These are phyloP conservation scores for Macrostomum lignano DNA, from an alignment of 1,140 invertebrate species.

Conservation along the genomic window DNA sequence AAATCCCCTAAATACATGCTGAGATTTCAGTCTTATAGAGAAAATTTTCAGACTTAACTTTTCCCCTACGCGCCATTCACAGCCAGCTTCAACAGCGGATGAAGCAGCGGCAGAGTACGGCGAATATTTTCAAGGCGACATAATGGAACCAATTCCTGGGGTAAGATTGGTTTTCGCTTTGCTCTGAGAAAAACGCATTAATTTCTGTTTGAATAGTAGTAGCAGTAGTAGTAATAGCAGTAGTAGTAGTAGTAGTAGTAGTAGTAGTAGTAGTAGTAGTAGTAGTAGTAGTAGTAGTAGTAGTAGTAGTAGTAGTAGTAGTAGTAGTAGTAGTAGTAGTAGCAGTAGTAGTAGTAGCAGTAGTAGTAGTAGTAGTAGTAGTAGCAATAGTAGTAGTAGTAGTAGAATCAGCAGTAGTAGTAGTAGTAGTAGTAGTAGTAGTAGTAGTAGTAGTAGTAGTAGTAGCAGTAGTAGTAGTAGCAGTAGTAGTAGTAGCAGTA, in stretches of 20 bases:
- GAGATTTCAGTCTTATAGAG: too few species aligned
- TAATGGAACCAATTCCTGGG: too few species aligned
- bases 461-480: conserved; percentile 7
- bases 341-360: conserved; percentile 8
- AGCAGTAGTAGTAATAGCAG: conserved; percentile 6
- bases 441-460: conserved; percentile 7
- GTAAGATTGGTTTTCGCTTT: too few species aligned
- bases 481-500: conserved; percentile 6
- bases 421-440: conserved; percentile 7
- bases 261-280: conserved; percentile 3
- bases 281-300: conserved; percentile 2
- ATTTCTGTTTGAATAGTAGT: too few species aligned
- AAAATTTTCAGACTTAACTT: too few species aligned
- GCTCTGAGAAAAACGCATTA: too few species aligned
- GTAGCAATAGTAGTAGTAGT: conserved; percentile 7
- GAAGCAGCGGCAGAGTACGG: too few species aligned
- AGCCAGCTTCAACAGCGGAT: too few species aligned
- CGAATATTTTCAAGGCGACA: too few species aligned
- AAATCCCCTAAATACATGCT: too few species aligned
- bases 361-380: conserved; percentile 7
- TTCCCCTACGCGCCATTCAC: too few species aligned
- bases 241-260: conserved; percentile 1
- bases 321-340: conserved; percentile 6
- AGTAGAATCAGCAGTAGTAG: conserved; percentile 7
- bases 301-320: conserved; percentile 5